A percentile compares a stretch with the other conserved stretches of the same genome.
Conservation (phyloP, 2,888 invertebrate genomes). For the Polia nebulosa region DNA sequence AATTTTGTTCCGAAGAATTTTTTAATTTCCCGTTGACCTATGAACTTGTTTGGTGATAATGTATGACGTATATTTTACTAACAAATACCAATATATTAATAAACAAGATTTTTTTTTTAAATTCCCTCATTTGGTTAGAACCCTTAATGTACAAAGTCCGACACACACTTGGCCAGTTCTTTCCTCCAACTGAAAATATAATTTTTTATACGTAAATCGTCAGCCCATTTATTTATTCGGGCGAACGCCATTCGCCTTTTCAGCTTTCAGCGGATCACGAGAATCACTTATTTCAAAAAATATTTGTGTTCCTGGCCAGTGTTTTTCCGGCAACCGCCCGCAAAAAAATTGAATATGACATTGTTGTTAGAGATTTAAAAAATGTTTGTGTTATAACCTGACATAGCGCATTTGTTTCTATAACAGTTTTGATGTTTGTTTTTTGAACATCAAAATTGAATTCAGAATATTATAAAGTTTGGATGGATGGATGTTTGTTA, state of each 20-base stretch:
- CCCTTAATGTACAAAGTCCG: too few species aligned
- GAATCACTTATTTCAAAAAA: slow-evolving; percentile 9
- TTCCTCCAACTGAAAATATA: slow-evolving; percentile 4
- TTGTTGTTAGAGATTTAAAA: neutral
- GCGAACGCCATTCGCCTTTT: slow-evolving; percentile 4
- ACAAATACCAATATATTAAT: too few species aligned
- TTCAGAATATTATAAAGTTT: neutral
- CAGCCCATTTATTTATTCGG: slow-evolving; percentile 20
- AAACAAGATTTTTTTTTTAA: too few species aligned
- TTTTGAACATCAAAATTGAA: neutral
- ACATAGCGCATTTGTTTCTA: neutral
- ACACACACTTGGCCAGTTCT: too few species aligned
- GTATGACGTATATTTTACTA: too few species aligned
- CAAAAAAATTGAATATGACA: neutral
- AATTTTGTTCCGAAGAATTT: too few species aligned
- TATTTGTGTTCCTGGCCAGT: neutral
- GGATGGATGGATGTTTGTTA: too few species aligned
- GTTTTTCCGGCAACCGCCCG: neutral
- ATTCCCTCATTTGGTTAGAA: too few species aligned
- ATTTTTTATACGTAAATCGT: slow-evolving; percentile 3
- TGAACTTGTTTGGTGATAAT: too few species aligned
- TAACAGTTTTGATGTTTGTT: neutral
- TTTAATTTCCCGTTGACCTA: too few species aligned
- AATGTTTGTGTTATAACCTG: neutral
- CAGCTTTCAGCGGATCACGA: slow-evolving; percentile 19